phyloP scores from a whole-genome alignment of 2,888 invertebrate genomes.

The Elegia similella region DNA sequence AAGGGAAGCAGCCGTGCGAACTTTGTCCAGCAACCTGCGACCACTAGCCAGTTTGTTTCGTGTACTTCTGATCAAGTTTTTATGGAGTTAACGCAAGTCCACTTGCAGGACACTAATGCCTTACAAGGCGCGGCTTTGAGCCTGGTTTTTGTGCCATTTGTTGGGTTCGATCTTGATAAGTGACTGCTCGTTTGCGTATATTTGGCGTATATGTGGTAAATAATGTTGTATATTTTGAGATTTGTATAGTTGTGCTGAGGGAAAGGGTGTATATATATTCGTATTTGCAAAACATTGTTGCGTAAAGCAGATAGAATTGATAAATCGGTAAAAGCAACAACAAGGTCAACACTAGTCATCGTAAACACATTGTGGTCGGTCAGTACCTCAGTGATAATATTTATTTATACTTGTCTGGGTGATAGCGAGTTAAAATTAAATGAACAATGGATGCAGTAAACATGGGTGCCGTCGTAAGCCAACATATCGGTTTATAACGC shows the following conservation, averaged over 20 bases:
- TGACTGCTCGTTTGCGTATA: slow-evolving; percentile 57
- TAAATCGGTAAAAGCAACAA: neutral
- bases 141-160: slow-evolving; percentile 64
- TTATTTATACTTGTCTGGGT: neutral
- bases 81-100: slow-evolving; percentile 62
- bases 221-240: too few species aligned
- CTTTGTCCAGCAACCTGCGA: slow-evolving; percentile 56
- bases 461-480: slow-evolving; percentile 16
- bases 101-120: slow-evolving; percentile 64
- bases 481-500: slow-evolving; percentile 29
- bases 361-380: neutral
- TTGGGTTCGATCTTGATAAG: slow-evolving; percentile 69
- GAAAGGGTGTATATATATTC: too few species aligned
- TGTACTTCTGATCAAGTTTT: slow-evolving; percentile 69
- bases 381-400: neutral
- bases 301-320: neutral
- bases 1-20: slow-evolving; percentile 62
- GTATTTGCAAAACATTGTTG: too few species aligned
- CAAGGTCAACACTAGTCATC: too few species aligned
- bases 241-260: too few species aligned
- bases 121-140: slow-evolving; percentile 53
- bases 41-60: slow-evolving; percentile 65
- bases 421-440: neutral
- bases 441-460: slow-evolving; percentile 8
- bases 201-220: slow-evolving; percentile 39